Evolutionary conservation across 1,140 invertebrate species (phyloP).

Genomic region (Geopemphigus sp.): DNA sequence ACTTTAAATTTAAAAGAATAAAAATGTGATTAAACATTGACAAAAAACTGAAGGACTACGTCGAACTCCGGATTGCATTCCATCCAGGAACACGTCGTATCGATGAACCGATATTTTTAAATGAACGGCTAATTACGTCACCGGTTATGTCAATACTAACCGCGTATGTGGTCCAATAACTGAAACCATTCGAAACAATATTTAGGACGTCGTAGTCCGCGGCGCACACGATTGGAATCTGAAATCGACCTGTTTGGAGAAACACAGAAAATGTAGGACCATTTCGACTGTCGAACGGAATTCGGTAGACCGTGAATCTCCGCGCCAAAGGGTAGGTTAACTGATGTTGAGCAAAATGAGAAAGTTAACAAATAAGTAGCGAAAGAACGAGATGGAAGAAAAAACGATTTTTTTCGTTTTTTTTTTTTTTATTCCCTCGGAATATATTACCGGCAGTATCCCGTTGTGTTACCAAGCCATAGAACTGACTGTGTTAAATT

Average conservation of each 20-base stretch:
- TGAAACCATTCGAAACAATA: background rate
- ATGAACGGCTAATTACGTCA: too few species aligned
- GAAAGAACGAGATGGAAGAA: background rate
- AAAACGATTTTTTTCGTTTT: slow-evolving; percentile 6
- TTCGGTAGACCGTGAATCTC: slow-evolving; percentile 1
- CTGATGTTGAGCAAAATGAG: slow-evolving; percentile 12
- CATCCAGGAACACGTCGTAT: too few species aligned
- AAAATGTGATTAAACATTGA: too few species aligned
- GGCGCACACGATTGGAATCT: background rate
- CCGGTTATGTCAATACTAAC: too few species aligned
- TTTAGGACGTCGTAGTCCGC: background rate
- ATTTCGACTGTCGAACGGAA: slow-evolving; percentile 1
- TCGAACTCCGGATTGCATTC: too few species aligned
- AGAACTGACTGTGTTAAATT: slow-evolving; percentile 24
- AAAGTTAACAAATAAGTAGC: slow-evolving; percentile 39
- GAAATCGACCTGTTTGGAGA: slow-evolving; percentile 9
- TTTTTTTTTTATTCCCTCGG: slow-evolving; percentile 9
- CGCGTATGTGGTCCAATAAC: background rate
- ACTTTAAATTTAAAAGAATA: too few species aligned
- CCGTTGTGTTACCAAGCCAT: slow-evolving; percentile 9
- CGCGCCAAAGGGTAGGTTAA: slow-evolving; percentile 7
- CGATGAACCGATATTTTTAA: too few species aligned
- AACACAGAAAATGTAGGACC: slow-evolving; percentile 7
- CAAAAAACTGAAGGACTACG: too few species aligned
- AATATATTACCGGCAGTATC: slow-evolving; percentile 36